A percentile compares a stretch with the other conserved stretches of the same genome.
phyloP scores from a whole-genome alignment of 2,888 invertebrate genomes.

The Noctua fimbriata region DNA sequence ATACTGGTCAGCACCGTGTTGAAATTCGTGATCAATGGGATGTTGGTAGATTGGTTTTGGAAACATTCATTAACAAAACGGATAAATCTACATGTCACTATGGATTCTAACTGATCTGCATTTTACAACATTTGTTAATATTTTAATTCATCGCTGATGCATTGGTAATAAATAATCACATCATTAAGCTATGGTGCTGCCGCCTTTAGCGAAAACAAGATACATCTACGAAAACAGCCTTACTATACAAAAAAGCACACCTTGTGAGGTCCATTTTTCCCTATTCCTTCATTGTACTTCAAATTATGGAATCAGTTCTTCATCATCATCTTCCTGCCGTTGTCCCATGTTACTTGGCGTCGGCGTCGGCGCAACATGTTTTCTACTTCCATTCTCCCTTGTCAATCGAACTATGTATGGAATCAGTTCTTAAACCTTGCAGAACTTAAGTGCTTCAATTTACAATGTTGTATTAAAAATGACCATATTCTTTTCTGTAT shows the following conservation, averaged over 20 bases:
- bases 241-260: too few relatives aligned
- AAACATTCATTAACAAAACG: constrained; percentile 46
- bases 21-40: constrained; percentile 56
- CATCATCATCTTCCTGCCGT: too few relatives aligned
- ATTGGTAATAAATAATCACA: constrained; percentile 2
- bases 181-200: neutral
- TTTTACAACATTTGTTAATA: neutral
- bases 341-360: too few relatives aligned
- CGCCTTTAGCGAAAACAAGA: too few relatives aligned
- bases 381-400: too few relatives aligned
- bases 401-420: neutral
- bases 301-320: neutral
- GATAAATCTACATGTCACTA: constrained; percentile 40
- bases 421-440: neutral
- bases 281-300: neutral
- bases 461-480: constrained; percentile 36
- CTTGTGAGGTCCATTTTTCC: too few relatives aligned
- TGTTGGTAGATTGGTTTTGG: constrained; percentile 47
- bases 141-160: neutral
- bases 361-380: too few relatives aligned
- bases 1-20: constrained; percentile 33
- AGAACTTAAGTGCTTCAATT: constrained; percentile 15
- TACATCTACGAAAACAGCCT: too few relatives aligned
- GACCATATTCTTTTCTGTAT: constrained; percentile 23
- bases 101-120: neutral